Evolutionary conservation across 23 tunicate species (phyloP).

Genomic region (Corella eumyota): DNA sequence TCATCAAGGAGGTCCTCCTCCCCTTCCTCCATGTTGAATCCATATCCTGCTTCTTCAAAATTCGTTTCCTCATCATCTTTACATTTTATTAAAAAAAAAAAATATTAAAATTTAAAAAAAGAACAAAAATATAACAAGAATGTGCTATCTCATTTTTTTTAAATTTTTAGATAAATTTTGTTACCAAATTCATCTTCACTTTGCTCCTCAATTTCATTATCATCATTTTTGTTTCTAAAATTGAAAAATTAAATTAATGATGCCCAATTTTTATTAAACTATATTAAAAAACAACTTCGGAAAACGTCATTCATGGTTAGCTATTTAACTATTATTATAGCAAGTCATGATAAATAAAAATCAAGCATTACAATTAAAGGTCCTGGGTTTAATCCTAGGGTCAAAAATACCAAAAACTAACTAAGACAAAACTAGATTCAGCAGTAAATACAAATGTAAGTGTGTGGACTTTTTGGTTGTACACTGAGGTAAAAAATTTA

Average conservation of each 20-base stretch:
- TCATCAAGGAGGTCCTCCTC: constrained; percentile 26
- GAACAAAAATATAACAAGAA: background rate
- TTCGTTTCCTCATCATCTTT: constrained; percentile 4
- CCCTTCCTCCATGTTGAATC: constrained; percentile 24
- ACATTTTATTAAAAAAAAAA: background rate
- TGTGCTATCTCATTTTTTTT: background rate
- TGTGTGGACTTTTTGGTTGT: too few relatives aligned
- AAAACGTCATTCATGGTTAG: too few relatives aligned
- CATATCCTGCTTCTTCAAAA: constrained; percentile 16
- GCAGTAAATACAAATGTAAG: too few relatives aligned
- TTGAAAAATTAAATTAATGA: background rate
- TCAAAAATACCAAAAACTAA: too few relatives aligned
- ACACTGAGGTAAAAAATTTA: too few relatives aligned
- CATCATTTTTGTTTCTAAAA: background rate
- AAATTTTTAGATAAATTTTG: background rate
- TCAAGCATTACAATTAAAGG: too few relatives aligned
- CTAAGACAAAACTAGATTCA: too few relatives aligned
- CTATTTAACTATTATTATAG: too few relatives aligned
- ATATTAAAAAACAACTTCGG: too few relatives aligned
- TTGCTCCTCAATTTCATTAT: constrained; percentile 1
- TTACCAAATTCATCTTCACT: constrained; percentile 9
- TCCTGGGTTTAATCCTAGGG: too few relatives aligned
- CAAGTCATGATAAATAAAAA: too few relatives aligned
- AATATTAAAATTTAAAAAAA: background rate
- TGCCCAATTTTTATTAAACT: too few relatives aligned